Percentiles rank a stretch among this genome's conserved stretches.
These are phyloP conservation scores for Chanos chanos DNA, from an alignment of 2,797 vertebrate genomes.

Conservation along the genomic window DNA sequence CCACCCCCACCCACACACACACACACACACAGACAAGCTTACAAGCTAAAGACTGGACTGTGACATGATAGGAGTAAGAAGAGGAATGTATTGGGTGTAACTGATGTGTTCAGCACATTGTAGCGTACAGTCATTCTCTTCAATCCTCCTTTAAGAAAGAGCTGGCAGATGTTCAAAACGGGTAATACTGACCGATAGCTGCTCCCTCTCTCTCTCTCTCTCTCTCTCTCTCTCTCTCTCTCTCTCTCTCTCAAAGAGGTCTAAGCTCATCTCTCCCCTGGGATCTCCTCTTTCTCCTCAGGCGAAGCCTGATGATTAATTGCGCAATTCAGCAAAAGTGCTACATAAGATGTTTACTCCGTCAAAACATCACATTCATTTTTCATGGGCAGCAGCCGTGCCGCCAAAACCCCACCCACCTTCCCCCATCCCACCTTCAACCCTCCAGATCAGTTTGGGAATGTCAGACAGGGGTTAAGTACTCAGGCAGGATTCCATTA, in stretches of 20 bases:
- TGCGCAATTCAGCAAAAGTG: slow-evolving; percentile 47
- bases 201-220: neutral
- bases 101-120: neutral
- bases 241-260: neutral
- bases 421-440: slow-evolving; percentile 13
- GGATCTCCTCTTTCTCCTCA: slow-evolving; percentile 17
- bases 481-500: neutral
- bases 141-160: slow-evolving; percentile 13
- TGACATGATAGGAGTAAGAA: neutral
- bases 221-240: neutral
- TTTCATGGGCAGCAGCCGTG: slow-evolving; percentile 39
- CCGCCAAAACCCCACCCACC: slow-evolving; percentile 1
- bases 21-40: no score
- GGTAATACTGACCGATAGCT: neutral
- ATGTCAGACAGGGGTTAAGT: slow-evolving; percentile 9
- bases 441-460: neutral
- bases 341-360: slow-evolving; percentile 47
- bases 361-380: slow-evolving; percentile 49
- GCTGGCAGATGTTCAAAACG: slow-evolving; percentile 6
- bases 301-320: slow-evolving; percentile 47
- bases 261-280: neutral
- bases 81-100: no score
- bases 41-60: no score
- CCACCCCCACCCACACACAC: no score
- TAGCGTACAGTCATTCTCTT: slow-evolving; percentile 7